phyloP scores from a whole-genome alignment of 2,888 invertebrate species.

The Gandaritis pyraliata region DNA sequence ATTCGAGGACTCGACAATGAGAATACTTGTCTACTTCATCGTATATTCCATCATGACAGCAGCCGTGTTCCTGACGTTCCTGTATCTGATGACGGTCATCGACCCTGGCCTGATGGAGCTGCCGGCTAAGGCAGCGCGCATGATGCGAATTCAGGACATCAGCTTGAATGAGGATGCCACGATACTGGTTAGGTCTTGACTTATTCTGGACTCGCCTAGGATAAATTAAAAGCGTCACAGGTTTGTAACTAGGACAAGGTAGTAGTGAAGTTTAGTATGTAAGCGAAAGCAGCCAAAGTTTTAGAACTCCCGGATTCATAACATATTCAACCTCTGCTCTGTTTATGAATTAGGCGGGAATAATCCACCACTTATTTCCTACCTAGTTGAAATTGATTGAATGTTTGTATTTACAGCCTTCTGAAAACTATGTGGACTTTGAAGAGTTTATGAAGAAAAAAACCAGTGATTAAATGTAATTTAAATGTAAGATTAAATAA shows the following conservation, averaged over 20 bases:
- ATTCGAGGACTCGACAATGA: slow-evolving; percentile 44
- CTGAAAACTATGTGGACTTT: slow-evolving; percentile 47
- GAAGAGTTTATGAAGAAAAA: slow-evolving; percentile 36
- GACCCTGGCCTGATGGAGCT: slow-evolving; percentile 58
- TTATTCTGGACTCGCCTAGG: too few species aligned
- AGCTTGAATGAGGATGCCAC: background rate
- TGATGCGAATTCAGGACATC: slow-evolving; percentile 26
- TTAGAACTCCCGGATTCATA: too few species aligned
- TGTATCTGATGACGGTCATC: slow-evolving; percentile 56
- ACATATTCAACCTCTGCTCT: too few species aligned
- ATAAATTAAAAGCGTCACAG: too few species aligned
- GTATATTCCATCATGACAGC: slow-evolving; percentile 47
- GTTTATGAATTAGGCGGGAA: too few species aligned
- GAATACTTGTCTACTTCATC: slow-evolving; percentile 50
- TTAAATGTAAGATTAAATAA: slow-evolving; percentile 7
- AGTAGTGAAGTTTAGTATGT: too few species aligned
- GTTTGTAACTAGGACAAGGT: too few species aligned
- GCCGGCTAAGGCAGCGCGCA: slow-evolving; percentile 43
- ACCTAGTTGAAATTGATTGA: too few species aligned
- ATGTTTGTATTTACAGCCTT: slow-evolving; percentile 43
- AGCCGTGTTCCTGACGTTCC: slow-evolving; percentile 48
- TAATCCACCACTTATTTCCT: too few species aligned
- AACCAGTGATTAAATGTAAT: background rate
- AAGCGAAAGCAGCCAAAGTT: too few species aligned
- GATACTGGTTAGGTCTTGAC: slow-evolving; percentile 18